Conservation (phyloP, 1,140 invertebrate genomes). For the Drosophila pectinifera region DNA sequence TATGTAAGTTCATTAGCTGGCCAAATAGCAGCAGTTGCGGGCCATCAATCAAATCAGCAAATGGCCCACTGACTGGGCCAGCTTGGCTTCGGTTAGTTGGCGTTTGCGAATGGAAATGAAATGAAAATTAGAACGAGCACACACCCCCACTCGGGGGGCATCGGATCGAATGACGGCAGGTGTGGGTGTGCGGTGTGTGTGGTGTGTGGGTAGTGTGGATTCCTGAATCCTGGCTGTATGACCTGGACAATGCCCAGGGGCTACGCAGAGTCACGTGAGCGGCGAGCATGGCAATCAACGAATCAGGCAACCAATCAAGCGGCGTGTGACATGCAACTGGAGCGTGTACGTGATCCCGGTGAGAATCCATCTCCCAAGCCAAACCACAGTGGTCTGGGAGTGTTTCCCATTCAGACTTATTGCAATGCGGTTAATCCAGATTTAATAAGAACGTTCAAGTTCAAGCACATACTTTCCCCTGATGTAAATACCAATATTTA, state of each 20-base stretch:
- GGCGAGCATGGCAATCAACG: slow-evolving; percentile 59
- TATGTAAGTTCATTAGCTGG: slow-evolving; percentile 72
- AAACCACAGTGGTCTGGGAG: slow-evolving; percentile 31
- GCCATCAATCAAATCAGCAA: slow-evolving; percentile 79
- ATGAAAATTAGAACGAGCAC: slow-evolving; percentile 74
- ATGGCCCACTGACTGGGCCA: slow-evolving; percentile 60
- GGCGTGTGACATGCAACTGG: slow-evolving; percentile 80
- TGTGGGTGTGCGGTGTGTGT: slow-evolving; percentile 6
- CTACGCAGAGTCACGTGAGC: slow-evolving; percentile 57
- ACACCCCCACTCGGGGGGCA: slow-evolving; percentile 13
- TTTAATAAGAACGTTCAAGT: neutral
- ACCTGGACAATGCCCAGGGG: slow-evolving; percentile 59
- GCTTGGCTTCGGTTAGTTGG: slow-evolving; percentile 18
- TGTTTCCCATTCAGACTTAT: neutral
- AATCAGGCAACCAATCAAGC: slow-evolving; percentile 81
- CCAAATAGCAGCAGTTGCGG: slow-evolving; percentile 22
- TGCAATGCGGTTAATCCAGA: neutral
- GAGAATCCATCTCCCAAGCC: slow-evolving; percentile 5
- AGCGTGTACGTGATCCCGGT: slow-evolving; percentile 64
- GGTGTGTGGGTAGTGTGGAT: slow-evolving; percentile 1
- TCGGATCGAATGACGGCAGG: slow-evolving; percentile 9
- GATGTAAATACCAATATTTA: neutral
- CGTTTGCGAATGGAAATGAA: slow-evolving; percentile 67
- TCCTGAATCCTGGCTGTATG: neutral
- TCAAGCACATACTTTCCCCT: neutral